Base-by-base conservation (phyloP, 2,888 invertebrate species). In the Pollenia labialis region DNA sequence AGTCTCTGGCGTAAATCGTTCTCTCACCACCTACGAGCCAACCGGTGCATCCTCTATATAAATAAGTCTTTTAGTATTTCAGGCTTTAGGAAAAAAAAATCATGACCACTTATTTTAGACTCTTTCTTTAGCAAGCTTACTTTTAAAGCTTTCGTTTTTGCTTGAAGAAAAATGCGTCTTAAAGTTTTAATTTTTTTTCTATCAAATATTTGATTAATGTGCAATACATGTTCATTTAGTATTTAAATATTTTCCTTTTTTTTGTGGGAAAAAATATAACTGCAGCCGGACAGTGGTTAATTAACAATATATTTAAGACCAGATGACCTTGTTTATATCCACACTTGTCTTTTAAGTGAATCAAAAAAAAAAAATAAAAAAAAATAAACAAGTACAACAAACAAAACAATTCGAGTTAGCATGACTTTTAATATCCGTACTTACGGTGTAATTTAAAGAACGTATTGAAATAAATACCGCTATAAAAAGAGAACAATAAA, bases 261-360 rank as follows among this genome's bases (percentile, higher is more conserved):
- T 62, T 54, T 40, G 18, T 62, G 18, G 50, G 42, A 62, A 71
- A 16, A 68, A 16, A 14, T 44, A 8, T n/a, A 60, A 56, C 54
- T 14, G 23, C 52, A 10, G n/a, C 0, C 18, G 42, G 50, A 9
- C 42, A 62, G 32, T 16, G 44, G 14, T 52, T 12, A 46, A 40
- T 10, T 46, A 62, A 72, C 62, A 81, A 81, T 64, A 80, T 46
- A 46, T 46, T 62, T 52, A 72, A 71, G 42, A 81, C 80, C 48
- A 64, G 64, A 72, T 72, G 72, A 81, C 80, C 80, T 81, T 81
- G 80, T 71, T 62, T 46, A 50, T 72, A 71, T 40, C 44, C 52
- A 56, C 64, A 64, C 81, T 66, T 64, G 72, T 42, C 54, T 56
- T 64, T 54, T 48, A 56, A 54, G 12, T 42, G 50, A 46, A 48